These are phyloP conservation scores for honey bee (Apis mellifera) DNA, from an alignment of 1,140 invertebrate genomes.

Conservation along the genomic window Amel_HAv3.1 CM009934.2:3888501-3889000, in stretches of 20 bases:
- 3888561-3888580: too few relatives aligned
- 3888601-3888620: too few relatives aligned
- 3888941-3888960: too few relatives aligned
- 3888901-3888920: conserved; percentile 34
- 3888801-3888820: conserved; percentile 16
- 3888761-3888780: conserved; percentile 11
- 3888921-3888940: neutral
- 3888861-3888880: conserved; percentile 10
- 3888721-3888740: neutral
- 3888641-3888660: too few relatives aligned
- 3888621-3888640: too few relatives aligned
- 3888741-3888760: neutral
- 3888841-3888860: conserved; percentile 42
- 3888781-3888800: conserved; percentile 19
- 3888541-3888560: too few relatives aligned
- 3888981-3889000: too few relatives aligned
- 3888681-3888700: neutral
- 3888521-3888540: too few relatives aligned
- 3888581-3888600: too few relatives aligned
- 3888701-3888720: neutral
- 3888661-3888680: too few relatives aligned
- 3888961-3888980: too few relatives aligned
- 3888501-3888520: too few relatives aligned
- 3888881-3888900: conserved; percentile 39
- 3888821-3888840: conserved; percentile 5